phyloP scores from a whole-genome alignment of 2,797 vertebrate genomes.

The Coregonus suidteri region DNA sequence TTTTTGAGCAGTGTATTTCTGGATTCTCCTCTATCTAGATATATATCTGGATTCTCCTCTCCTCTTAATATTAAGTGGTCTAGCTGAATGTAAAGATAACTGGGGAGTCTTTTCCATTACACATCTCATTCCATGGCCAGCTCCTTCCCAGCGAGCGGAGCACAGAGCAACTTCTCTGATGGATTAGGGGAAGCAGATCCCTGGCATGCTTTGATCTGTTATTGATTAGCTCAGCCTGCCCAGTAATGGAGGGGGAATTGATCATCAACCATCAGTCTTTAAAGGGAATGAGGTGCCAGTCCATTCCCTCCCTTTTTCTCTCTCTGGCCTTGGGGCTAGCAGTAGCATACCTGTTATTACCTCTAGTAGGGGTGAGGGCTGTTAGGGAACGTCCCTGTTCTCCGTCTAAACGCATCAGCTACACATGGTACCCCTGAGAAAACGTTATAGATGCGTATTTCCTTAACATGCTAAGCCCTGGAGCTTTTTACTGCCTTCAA shows the following conservation, averaged over 20 bases:
- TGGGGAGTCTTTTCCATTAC: conserved; percentile 51
- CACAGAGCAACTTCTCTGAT: conserved; percentile 50
- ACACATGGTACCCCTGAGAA: neutral
- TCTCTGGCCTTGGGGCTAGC: conserved; percentile 12
- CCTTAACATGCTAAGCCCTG: neutral
- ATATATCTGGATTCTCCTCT: too few species aligned
- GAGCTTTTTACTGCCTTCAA: neutral
- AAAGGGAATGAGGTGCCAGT: too few species aligned
- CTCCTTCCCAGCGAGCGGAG: conserved; percentile 34
- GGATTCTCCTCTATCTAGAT: too few species aligned
- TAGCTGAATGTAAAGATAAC: conserved; percentile 54
- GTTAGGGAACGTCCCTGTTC: too few species aligned
- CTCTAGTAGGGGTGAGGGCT: too few species aligned
- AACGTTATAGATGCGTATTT: neutral
- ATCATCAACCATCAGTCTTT: conserved; percentile 29
- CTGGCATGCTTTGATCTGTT: conserved; percentile 7
- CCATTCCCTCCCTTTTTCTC: conserved; percentile 9
- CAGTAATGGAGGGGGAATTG: conserved; percentile 49
- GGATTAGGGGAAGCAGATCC: conserved; percentile 35
- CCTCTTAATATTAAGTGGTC: conserved; percentile 30
- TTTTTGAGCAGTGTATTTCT: too few species aligned
- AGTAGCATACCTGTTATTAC: neutral
- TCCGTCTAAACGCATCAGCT: neutral
- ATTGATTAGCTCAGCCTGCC: conserved; percentile 8
- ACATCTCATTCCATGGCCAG: conserved; percentile 39